Conservation (phyloP, 2,113 vertebrate species). For the Paraplagusia blochii region DNA sequence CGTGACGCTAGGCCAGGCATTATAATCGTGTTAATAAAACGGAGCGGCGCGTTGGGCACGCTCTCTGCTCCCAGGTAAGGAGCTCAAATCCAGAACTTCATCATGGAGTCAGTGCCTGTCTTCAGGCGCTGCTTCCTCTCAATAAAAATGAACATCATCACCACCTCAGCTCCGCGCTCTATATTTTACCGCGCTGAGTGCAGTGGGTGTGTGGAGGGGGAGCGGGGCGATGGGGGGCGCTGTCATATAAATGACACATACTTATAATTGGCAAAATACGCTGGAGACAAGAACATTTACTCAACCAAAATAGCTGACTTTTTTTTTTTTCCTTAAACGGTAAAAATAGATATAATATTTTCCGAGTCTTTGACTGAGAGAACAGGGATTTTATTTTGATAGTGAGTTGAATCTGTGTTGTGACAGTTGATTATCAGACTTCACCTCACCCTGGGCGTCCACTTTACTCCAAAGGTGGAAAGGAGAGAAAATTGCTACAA, state of each 20-base stretch:
- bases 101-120: constrained; percentile 33
- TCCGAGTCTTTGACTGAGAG: too few relatives aligned
- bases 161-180: not conserved
- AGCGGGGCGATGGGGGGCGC: too few relatives aligned
- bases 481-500: too few relatives aligned
- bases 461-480: too few relatives aligned
- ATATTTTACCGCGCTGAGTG: constrained; percentile 5
- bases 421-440: too few relatives aligned
- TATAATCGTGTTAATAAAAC: constrained; percentile 30
- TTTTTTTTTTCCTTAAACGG: too few relatives aligned
- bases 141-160: constrained; percentile 13
- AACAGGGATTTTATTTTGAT: too few relatives aligned
- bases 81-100: constrained; percentile 34
- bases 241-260: constrained; percentile 13
- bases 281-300: not conserved
- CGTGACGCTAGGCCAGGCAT: constrained; percentile 29
- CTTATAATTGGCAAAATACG: not conserved
- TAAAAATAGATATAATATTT: not conserved
- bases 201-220: too few relatives aligned
- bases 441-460: too few relatives aligned
- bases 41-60: not conserved
- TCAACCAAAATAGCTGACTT: not conserved
- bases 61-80: constrained; percentile 3
- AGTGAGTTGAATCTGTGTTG: too few relatives aligned
- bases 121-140: constrained; percentile 25